Conservation (phyloP, 2,113 vertebrate genomes). For the zebrafish (Danio rerio) region DNA sequence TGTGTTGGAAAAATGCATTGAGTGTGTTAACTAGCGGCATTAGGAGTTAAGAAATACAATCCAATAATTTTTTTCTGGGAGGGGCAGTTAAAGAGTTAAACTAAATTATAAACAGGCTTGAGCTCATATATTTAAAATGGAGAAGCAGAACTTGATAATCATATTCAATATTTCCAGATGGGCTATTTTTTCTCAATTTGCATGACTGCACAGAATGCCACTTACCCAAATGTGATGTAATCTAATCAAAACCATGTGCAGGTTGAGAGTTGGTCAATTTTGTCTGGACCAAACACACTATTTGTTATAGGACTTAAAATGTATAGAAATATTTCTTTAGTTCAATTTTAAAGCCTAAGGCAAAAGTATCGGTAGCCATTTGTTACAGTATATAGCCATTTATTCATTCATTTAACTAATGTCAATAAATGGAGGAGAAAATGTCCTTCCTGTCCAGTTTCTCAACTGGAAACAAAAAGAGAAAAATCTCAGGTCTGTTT, state of each 20-base stretch:
- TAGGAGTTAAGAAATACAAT: too few species aligned
- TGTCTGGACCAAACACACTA: background rate
- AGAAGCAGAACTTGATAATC: background rate
- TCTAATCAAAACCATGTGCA: background rate
- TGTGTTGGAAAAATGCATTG: too few species aligned
- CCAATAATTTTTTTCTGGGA: too few species aligned
- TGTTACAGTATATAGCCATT: too few species aligned
- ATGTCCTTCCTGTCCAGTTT: background rate
- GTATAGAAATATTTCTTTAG: background rate
- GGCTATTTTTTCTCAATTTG: background rate
- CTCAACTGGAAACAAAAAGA: background rate
- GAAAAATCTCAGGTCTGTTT: background rate
- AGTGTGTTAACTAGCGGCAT: too few species aligned
- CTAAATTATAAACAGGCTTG: too few species aligned
- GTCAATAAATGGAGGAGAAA: conserved; percentile 2
- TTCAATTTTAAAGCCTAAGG: background rate
- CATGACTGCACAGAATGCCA: background rate
- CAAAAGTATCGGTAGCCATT: too few species aligned
- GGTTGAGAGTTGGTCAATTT: background rate
- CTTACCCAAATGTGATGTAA: background rate
- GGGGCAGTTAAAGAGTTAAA: too few species aligned
- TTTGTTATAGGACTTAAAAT: background rate
- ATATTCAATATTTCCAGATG: background rate
- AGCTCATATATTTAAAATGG: background rate
- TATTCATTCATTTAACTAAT: background rate